These are phyloP conservation scores for Aphelinus certus DNA, from an alignment of 1,140 invertebrate genomes.

Conservation along the genomic window DNA sequence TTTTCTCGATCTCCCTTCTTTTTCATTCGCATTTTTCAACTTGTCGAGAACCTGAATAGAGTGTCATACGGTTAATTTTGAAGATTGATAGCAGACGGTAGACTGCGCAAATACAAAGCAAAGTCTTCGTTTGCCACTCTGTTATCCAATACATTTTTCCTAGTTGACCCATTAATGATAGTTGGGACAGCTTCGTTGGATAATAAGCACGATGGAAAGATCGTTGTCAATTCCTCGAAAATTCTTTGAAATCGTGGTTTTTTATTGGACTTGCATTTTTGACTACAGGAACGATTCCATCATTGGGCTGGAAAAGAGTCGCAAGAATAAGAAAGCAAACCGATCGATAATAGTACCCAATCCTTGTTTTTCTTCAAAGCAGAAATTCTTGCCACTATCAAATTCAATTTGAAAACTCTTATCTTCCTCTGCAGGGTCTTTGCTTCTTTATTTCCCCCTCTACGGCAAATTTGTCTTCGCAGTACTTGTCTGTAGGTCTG, in stretches of 20 bases:
- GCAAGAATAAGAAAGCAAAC: slow-evolving; percentile 40
- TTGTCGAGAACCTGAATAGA: background rate
- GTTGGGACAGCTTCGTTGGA: too few relatives aligned
- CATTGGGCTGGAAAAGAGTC: slow-evolving; percentile 16
- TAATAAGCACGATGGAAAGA: too few relatives aligned
- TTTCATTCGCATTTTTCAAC: slow-evolving; percentile 21
- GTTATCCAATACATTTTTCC: too few relatives aligned
- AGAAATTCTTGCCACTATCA: slow-evolving; percentile 65
- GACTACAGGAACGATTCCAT: too few relatives aligned
- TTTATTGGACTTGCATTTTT: too few relatives aligned
- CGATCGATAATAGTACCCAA: slow-evolving; percentile 57
- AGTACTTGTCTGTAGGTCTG: background rate
- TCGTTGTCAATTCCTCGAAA: too few relatives aligned
- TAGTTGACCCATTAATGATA: too few relatives aligned
- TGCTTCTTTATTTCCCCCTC: slow-evolving; percentile 13
- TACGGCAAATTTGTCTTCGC: slow-evolving; percentile 28
- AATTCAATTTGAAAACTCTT: slow-evolving; percentile 66
- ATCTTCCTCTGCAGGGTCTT: slow-evolving; percentile 44
- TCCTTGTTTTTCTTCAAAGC: slow-evolving; percentile 55
- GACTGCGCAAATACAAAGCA: slow-evolving; percentile 5
- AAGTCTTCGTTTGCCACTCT: too few relatives aligned
- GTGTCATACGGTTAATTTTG: too few relatives aligned
- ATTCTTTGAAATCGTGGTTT: too few relatives aligned
- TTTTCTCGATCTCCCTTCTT: background rate
- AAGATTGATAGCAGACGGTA: slow-evolving; percentile 19